Evolutionary conservation across 2,113 vertebrate species (phyloP), one percentile per base, ranked within the genome.

Genomic region (Thymallus thymallus): DNA sequence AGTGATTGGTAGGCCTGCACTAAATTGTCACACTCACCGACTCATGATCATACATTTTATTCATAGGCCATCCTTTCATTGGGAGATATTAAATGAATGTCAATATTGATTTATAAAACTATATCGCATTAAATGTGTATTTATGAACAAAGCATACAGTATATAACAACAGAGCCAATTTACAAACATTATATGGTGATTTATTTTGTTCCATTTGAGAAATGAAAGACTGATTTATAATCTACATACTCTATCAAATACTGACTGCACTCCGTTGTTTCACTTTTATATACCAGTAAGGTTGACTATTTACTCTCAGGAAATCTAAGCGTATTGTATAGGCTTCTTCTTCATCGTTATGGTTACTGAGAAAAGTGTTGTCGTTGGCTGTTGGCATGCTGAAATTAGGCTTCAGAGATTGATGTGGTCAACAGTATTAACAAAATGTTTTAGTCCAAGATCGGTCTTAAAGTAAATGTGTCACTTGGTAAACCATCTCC

Each of bases 221-320:
- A 26, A 32, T 66, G 30, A 14, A 66, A 32, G 64, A 66, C 20
- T n/a, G 56, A 60, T 60, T 41, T 1, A 41, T 41, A 41, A 41
- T 41, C 2, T 12, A 41, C 35, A 41, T 41, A 41, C 35, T 69
- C 6, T 55, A 55, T 55, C 6, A 6, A 64, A 12, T 16, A 30
- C 0, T 5, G 62, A 64, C 24, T 30, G 62, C 62, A 64, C 23
- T 26, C 62, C 62, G 45, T 70, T 30, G 61, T 66, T 51, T 79
- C 62, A 64, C 51, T 79, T 79, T 75, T 91, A 85, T 93, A 92
- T 93, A 91, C 92, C 90, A 91, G 92, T 92, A 90, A 94, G 93
- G 93, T 94, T 94, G 92, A 92, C 91, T 89, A 87, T 90, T 91
- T 93, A 94, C 91, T 94, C 94, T 94, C 94, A 94, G 94, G 93